Evolutionary conservation across 2,888 invertebrate species (phyloP), one percentile per base, ranked within the genome.

Genomic region (Coecobrya sp.): DNA sequence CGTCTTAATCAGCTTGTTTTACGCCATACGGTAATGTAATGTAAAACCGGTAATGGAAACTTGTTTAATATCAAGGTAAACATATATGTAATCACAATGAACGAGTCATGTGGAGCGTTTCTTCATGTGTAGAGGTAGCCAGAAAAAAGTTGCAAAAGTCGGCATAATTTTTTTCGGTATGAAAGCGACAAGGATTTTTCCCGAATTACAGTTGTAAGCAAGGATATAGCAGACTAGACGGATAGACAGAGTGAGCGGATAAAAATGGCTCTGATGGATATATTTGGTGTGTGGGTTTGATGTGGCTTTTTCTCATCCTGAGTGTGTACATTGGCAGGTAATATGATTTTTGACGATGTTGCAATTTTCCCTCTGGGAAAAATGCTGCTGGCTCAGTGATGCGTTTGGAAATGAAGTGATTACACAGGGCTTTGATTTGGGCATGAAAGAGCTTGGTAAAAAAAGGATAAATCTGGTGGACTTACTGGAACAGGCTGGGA

Each of bases 401-500:
- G 62, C 2, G 8, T 22, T 19, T 8, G 62, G 62, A 62, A 4
- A 16, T 55, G 55, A 16, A 62, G 10, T 19, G 7, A 22, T n/a
- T n/a, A 59, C 10, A 59, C 22, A 62, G 25, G 13, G 49, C 27
- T 42, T 22, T 42, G 16, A 30, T 49, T 49, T 49, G 10, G 79
- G n/a, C 45, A 27, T 22, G 7, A 27, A 22, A 25, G 42, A 76
- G 70, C 16, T 52, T 10, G 49, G 25, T 27, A 27, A 76, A 8
- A 73, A 4, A 49, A 49, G 25, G 22, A 36, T 7, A 7, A 45
- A 59, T 62, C n/a, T 36, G n/a, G 25, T 59, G 27, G n/a, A 91
- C 93, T 93, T 88, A 95, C 95, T 94, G 93, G 86, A 94, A 95
- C 25, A 95, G 89, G 73, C 85, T 79, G 22, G 94, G 93, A 87